phyloP scores from a whole-genome alignment of 2,113 vertebrate genomes.

The Orcinus orca region DNA sequence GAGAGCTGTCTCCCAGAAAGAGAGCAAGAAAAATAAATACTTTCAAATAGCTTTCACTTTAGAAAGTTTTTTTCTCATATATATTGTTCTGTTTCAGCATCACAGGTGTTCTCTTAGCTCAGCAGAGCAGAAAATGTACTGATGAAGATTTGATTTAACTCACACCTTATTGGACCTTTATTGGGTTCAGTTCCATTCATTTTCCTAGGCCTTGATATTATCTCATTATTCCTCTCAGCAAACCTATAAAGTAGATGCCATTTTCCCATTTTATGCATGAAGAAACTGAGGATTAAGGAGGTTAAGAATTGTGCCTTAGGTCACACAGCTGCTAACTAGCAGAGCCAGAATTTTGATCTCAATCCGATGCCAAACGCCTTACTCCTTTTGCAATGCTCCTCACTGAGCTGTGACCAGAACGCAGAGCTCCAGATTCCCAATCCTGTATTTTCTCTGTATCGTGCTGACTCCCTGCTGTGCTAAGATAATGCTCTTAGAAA shows the following conservation, averaged over 20 bases:
- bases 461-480: slow-evolving; percentile 30
- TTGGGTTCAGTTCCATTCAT: slow-evolving; percentile 35
- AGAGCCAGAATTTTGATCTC: slow-evolving; percentile 41
- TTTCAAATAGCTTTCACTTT: slow-evolving; percentile 27
- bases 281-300: slow-evolving; percentile 61
- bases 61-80: neutral
- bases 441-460: slow-evolving; percentile 29
- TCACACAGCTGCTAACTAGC: slow-evolving; percentile 60
- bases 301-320: slow-evolving; percentile 48
- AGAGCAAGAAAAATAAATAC: slow-evolving; percentile 39
- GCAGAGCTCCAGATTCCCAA: neutral
- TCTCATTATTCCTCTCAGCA: slow-evolving; percentile 53
- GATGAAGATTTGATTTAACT: slow-evolving; percentile 50
- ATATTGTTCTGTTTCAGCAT: slow-evolving; percentile 33
- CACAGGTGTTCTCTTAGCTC: slow-evolving; percentile 19
- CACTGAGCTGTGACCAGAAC: neutral
- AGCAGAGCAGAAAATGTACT: slow-evolving; percentile 30
- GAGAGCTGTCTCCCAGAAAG: neutral
- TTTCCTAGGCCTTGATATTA: slow-evolving; percentile 40
- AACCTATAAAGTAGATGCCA: slow-evolving; percentile 31
- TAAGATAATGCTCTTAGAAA: slow-evolving; percentile 69
- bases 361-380: neutral
- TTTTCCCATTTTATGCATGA: slow-evolving; percentile 62
- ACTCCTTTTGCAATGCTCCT: neutral
- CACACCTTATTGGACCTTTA: neutral